Percentiles rank a stretch among this genome's conserved stretches.
phyloP scores from a whole-genome alignment of 1,140 invertebrate species.

The Drosophila equinoxialis region DNA sequence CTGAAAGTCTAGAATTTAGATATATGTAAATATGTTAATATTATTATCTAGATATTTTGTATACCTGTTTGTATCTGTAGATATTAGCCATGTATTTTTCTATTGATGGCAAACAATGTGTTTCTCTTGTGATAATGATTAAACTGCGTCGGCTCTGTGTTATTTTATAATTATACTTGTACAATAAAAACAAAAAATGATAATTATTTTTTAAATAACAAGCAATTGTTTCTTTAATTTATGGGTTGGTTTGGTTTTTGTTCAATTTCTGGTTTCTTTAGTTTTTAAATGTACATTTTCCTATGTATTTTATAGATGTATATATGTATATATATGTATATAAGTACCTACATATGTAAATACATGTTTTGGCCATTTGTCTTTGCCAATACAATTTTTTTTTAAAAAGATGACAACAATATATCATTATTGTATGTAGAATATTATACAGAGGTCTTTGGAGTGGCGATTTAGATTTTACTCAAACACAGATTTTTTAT shows the following conservation, averaged over 20 bases:
- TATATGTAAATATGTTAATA: conserved; percentile 36
- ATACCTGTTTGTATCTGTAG: conserved; percentile 24
- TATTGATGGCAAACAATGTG: conserved; percentile 10
- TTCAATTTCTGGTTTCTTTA: conserved; percentile 27
- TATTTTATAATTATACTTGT: conserved; percentile 36
- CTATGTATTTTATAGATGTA: conserved; percentile 4
- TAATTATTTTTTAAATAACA: conserved; percentile 11
- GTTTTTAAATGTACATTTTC: conserved; percentile 2
- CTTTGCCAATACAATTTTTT: background rate
- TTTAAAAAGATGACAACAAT: background rate
- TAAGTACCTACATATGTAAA: too few species aligned
- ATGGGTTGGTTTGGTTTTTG: conserved; percentile 23
- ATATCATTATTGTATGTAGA: background rate
- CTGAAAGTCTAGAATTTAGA: conserved; percentile 15
- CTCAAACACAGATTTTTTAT: too few species aligned
- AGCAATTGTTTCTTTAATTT: conserved; percentile 15
- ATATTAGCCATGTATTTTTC: conserved; percentile 18
- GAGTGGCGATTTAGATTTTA: too few species aligned
- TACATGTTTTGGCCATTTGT: background rate
- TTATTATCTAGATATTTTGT: conserved; percentile 14
- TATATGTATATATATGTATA: too few species aligned
- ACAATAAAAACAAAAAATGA: conserved; percentile 53
- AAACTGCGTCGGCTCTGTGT: conserved; percentile 41
- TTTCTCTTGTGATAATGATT: conserved; percentile 60
- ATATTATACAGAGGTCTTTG: background rate